Conservation (phyloP, 2,797 vertebrate genomes). For the Xiphophorus birchmanni region DNA sequence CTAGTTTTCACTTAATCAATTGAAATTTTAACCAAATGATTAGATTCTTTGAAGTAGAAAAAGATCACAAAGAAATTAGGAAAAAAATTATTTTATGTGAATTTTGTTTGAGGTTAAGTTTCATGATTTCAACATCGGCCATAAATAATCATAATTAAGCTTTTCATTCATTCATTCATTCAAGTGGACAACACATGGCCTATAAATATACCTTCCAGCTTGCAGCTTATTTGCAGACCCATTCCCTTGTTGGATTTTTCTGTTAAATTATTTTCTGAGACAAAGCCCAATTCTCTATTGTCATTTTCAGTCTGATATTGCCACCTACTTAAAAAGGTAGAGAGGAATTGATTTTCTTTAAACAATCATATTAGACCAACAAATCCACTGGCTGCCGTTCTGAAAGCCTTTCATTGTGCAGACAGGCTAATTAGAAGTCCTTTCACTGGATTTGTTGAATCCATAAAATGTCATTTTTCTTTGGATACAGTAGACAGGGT, state of each 20-base stretch:
- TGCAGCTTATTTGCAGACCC: background rate
- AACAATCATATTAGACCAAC: slow-evolving; percentile 3
- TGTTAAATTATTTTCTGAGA: background rate
- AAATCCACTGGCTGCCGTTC: slow-evolving; percentile 6
- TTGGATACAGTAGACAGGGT: background rate
- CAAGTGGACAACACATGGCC: background rate
- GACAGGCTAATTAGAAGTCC: slow-evolving; percentile 12
- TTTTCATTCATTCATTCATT: background rate
- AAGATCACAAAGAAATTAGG: background rate
- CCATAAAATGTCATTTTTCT: slow-evolving; percentile 5
- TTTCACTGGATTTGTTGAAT: background rate
- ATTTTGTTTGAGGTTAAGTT: background rate
- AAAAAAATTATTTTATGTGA: background rate
- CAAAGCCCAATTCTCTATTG: background rate
- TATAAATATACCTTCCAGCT: background rate
- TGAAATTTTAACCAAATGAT: background rate
- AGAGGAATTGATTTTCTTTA: slow-evolving; percentile 13
- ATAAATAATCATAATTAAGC: background rate
- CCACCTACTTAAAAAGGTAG: background rate
- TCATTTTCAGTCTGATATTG: background rate
- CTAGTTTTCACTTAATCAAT: background rate
- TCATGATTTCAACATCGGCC: background rate
- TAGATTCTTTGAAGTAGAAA: background rate
- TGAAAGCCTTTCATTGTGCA: background rate
- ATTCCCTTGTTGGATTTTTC: background rate